Evolutionary conservation across 2,797 vertebrate species (phyloP), one percentile per base, ranked within the genome.

Genomic region (Ctenochaetus hawaiiensis): DNA sequence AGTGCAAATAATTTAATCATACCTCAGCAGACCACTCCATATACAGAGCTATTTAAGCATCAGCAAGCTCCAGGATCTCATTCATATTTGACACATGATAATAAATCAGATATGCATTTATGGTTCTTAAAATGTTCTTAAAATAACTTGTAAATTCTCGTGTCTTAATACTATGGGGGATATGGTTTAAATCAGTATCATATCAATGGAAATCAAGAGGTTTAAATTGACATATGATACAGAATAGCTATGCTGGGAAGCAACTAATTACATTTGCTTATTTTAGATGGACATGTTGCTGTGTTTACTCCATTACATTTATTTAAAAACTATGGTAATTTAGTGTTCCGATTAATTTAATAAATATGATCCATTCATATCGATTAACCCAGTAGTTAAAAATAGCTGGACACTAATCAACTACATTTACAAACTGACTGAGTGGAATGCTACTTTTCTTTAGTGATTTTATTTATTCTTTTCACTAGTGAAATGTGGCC

Each of bases 1-100:
- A 72, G 47, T n/a, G 26, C 82, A 80, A 73, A 90, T 80, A 73
- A 86, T 84, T 87, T 52, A 86, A 86, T 80, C 79, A 63, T 73
- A 69, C 22, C 69, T 82, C 45, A 83, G 84, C 64, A 79, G 70
- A 45, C 5, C 20, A 13, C 65, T 37, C 45, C 72, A 67, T 80
- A 72, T 68, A 39, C 56, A 17, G 67, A 58, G 75, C 52, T 84
- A 26, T 60, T 67, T 58, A 54, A 54, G 69, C 37, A 60, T 68
- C 48, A 69, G 68, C 58, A 82, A 43, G 65, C 75, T 82, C 17
- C 71, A 56, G 48, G 26, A 34, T 54, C 65, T 84, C 80, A 77
- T 86, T 84, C 20, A 84, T 82, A 82, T 85, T 82, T 87, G 59
- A 86, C 76, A 54, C 59, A 39, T 63, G 4, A 30, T 30, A 30